These are phyloP conservation scores for Sphaeramia orbicularis DNA, from an alignment of 2,797 vertebrate species.

Conservation along the genomic window DNA sequence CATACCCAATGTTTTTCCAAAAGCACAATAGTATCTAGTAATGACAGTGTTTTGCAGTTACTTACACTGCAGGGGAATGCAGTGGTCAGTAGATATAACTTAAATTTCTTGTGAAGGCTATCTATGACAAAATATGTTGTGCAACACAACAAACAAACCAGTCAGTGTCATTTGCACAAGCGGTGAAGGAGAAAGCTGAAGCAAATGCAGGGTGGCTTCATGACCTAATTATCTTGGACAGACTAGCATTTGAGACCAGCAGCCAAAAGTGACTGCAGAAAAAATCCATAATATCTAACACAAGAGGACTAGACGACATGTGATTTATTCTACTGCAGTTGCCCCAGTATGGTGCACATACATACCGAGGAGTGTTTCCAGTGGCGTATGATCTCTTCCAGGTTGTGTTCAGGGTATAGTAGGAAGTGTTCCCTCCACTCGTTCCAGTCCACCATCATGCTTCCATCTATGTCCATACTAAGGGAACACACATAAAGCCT, in stretches of 20 bases:
- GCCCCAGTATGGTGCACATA: constrained; percentile 6
- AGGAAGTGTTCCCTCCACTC: constrained; percentile 97
- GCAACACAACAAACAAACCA: constrained; percentile 7
- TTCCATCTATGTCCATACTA: constrained; percentile 96
- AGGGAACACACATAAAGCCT: constrained; percentile 35
- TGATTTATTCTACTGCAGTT: constrained; percentile 21
- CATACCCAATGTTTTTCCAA: constrained; percentile 51
- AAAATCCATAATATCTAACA: constrained; percentile 58
- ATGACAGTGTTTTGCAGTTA: constrained; percentile 1
- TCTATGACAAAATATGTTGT: not conserved
- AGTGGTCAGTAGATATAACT: not conserved
- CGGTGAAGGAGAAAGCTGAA: constrained; percentile 12
- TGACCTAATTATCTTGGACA: constrained; percentile 57
- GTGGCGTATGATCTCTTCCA: constrained; percentile 93
- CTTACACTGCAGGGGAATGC: not conserved
- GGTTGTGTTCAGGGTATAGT: constrained; percentile 91
- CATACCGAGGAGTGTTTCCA: constrained; percentile 96
- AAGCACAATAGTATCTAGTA: constrained; percentile 31
- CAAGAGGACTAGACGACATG: constrained; percentile 1
- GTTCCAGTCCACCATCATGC: constrained; percentile 97
- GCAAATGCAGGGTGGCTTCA: not conserved
- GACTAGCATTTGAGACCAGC: constrained; percentile 36
- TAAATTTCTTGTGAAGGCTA: not conserved
- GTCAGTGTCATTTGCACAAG: constrained; percentile 25
- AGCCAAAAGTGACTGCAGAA: constrained; percentile 40